Conservation (phyloP, 2,113 vertebrate species). For the Oryzias celebensis region DNA sequence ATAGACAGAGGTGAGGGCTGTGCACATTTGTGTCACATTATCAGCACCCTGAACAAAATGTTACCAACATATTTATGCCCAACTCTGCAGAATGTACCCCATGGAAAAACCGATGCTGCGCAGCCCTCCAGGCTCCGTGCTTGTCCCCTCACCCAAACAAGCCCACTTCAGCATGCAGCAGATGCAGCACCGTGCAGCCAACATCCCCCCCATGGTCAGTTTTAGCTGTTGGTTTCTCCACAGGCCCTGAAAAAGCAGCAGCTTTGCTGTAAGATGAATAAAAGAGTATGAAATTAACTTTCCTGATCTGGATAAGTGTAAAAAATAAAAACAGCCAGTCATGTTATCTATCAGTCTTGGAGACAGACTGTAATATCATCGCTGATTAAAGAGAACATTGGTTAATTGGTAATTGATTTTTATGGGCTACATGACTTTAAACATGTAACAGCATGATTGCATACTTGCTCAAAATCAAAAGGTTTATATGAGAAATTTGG, state of each 20-base stretch:
- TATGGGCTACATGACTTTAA: too few relatives aligned
- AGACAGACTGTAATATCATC: too few relatives aligned
- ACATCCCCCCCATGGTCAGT: slow-evolving; percentile 94
- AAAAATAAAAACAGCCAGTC: too few relatives aligned
- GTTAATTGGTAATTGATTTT: too few relatives aligned
- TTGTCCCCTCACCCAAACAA: slow-evolving; percentile 88
- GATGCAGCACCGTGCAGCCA: slow-evolving; percentile 90
- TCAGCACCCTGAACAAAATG: neutral
- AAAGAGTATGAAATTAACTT: too few relatives aligned
- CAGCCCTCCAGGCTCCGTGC: slow-evolving; percentile 82
- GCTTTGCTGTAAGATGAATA: slow-evolving; percentile 3
- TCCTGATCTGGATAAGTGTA: too few relatives aligned
- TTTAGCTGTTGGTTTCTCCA: slow-evolving; percentile 39
- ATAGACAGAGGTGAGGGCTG: slow-evolving; percentile 81
- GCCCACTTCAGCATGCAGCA: slow-evolving; percentile 89
- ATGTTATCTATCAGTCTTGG: too few relatives aligned
- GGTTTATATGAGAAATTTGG: too few relatives aligned
- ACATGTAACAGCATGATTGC: too few relatives aligned
- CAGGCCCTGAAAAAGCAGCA: slow-evolving; percentile 14
- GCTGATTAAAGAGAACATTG: too few relatives aligned
- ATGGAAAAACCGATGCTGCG: slow-evolving; percentile 91
- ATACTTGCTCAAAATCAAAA: too few relatives aligned
- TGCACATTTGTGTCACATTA: too few relatives aligned
- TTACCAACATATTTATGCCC: slow-evolving; percentile 19
- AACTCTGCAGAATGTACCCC: slow-evolving; percentile 80